phyloP scores from a whole-genome alignment of 2,113 vertebrate genomes.

The Istiophorus platypterus region DNA sequence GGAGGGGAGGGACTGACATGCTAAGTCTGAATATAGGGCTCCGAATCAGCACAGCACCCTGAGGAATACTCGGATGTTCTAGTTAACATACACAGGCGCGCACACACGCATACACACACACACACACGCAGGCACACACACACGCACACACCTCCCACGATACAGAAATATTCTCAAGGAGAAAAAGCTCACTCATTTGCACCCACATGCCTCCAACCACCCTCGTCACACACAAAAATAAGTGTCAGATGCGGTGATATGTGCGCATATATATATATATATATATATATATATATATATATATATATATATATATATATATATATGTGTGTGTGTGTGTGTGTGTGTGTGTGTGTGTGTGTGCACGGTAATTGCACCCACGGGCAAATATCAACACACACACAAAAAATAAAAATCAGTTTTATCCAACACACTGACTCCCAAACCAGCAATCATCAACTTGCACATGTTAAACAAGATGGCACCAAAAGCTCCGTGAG shows the following conservation, averaged over 20 bases:
- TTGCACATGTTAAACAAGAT: background rate
- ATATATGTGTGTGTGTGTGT: too few species aligned
- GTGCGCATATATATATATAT: too few species aligned
- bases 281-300: too few species aligned
- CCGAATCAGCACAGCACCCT: constrained; percentile 79
- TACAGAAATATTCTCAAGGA: constrained; percentile 33
- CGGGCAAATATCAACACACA: background rate
- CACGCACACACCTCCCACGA: constrained; percentile 45
- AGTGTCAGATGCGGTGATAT: constrained; percentile 5
- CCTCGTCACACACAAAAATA: constrained; percentile 15
- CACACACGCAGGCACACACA: constrained; percentile 49
- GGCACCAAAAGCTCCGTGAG: background rate
- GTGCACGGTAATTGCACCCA: constrained; percentile 4
- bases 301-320: too few species aligned
- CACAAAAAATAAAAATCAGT: background rate
- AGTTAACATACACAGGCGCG: constrained; percentile 66
- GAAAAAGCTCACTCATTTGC: constrained; percentile 34
- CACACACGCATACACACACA: constrained; percentile 46
- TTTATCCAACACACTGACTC: background rate
- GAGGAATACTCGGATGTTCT: constrained; percentile 75
- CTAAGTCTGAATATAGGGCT: constrained; percentile 78
- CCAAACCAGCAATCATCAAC: background rate
- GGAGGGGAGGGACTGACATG: constrained; percentile 51
- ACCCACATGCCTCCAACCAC: constrained; percentile 23
- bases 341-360: too few species aligned